Evolutionary conservation across 2,797 vertebrate genomes (phyloP), one percentile per base, ranked within the genome.

Genomic region (Sylvia borin): DNA sequence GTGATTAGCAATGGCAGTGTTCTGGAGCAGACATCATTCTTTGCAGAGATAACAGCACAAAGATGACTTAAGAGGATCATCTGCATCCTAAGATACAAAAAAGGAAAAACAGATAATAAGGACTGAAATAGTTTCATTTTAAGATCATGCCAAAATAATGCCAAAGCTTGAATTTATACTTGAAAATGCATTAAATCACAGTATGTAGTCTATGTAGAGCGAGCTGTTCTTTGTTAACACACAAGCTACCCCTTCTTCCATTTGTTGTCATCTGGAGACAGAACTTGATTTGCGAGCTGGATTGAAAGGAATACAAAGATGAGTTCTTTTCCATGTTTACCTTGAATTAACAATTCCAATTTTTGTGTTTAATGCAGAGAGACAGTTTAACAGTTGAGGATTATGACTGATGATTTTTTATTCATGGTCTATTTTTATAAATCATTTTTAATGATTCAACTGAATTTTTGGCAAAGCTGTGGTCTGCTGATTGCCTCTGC

Each of bases 21-120:
- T 93, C 90, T 92, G 92, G 76, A 92, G 90, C 85, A 90, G 76
- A 26, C 66, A 62, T 84, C 31, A 16, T 92, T 94, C 90, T 95
- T 90, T 66, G 55, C 88, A 86, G 85, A 66, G 76, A 79, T 93
- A 92, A 90, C 58, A 83, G 84, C 50, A 31, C 53, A 75, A 78
- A 85, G 72, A 68, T 70, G 81, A 90, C 79, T 94, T 84, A 90
- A 80, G 76, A 90, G 78, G 20, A 48, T 95, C 67, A 65, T 89
- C 83, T 95, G 34, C 95, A 80, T 81, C 38, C 68, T 68, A n/a
- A 87, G 81, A 40, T 61, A 36, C 18, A 80, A 77, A 85, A 82
- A 72, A 84, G 34, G 50, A 83, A 91, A 91, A 80, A 13, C 42
- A 82, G 31, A 74, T 67, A 58, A 70, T 48, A 89, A 83, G 32